Conservation (phyloP, 2,888 invertebrate genomes). For the Crioceris asparagi region DNA sequence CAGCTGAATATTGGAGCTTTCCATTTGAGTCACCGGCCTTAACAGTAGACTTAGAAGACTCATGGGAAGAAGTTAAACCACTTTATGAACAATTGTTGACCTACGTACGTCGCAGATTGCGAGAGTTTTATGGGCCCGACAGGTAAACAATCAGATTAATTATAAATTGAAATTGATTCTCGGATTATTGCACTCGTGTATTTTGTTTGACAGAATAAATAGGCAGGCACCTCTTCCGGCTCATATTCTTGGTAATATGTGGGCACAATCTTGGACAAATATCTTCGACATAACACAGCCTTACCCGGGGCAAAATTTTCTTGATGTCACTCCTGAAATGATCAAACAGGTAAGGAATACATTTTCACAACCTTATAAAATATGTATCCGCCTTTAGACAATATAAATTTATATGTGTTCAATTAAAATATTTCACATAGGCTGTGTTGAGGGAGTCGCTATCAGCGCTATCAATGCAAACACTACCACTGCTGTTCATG, state of each 20-base stretch:
- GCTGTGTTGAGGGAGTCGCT: too few species aligned
- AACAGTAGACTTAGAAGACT: constrained; percentile 65
- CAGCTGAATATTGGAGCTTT: constrained; percentile 81
- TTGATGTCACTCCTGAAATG: constrained; percentile 81
- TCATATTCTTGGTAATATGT: constrained; percentile 82
- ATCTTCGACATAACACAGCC: constrained; percentile 73
- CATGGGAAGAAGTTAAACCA: constrained; percentile 77
- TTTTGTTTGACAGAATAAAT: constrained; percentile 51
- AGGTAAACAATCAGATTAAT: too few species aligned
- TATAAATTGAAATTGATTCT: too few species aligned
- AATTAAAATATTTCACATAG: too few species aligned
- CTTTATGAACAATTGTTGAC: constrained; percentile 82
- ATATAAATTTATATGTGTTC: neutral
- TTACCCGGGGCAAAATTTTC: constrained; percentile 66
- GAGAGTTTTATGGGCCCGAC: constrained; percentile 76
- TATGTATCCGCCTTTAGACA: neutral
- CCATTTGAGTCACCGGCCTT: constrained; percentile 72
- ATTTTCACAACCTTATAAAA: neutral
- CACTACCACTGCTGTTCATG: too few species aligned
- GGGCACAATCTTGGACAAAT: constrained; percentile 80
- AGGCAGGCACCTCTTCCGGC: constrained; percentile 74
- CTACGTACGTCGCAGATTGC: constrained; percentile 74
- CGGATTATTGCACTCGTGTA: too few species aligned
- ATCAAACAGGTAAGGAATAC: constrained; percentile 48
- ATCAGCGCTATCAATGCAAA: too few species aligned